Base-by-base conservation (phyloP, 2,888 invertebrate genomes). In the Julus scandinavius region DNA sequence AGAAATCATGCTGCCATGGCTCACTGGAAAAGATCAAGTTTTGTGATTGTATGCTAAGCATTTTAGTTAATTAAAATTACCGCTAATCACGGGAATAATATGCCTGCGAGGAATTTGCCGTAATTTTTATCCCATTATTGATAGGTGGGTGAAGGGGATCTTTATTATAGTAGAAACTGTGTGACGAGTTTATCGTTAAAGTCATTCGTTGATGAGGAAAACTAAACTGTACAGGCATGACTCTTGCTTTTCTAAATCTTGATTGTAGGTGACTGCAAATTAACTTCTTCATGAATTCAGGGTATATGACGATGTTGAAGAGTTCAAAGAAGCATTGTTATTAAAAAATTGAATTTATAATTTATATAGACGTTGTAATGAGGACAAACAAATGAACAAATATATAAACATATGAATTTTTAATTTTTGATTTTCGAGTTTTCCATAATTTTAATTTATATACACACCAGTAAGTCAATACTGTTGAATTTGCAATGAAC, bases 21-120 rank as follows among this genome's bases (percentile, higher is more conserved):
- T 80, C 80, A 13, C 38, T 80, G 80, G 29, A 80, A 72, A 38
- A 80, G 80, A 80, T 80, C 80, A 80, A 80, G 29, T 80, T 80
- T 38, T 80, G 80, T 13, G 80, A 80, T 80, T 38, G 80, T 4
- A 38, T 11, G 80, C 80, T 0, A 38, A 15, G 80, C 15, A 80
- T 80, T 80, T 80, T 38, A 15, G 38, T 38, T 80, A 80, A 80
- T 80, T 80, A 80, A 80, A 80, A 29, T 38, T 80, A 29, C 80
- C 29, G 29, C 80, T 80, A 80, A 80, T 38, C 38, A 80, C 38
- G 1, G 15, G 38, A 80, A 29, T 80, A 29, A 80, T 80, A 80
- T 15, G 80, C 38, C 80, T 13, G 29, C 80, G 80, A 80, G 80
- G 38, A 80, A 80, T 38, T 20, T 38, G 6, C 80, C 29, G 9